Evolutionary conservation across 2,797 vertebrate species (phyloP).

Genomic region (Champsocephalus gunnari): DNA sequence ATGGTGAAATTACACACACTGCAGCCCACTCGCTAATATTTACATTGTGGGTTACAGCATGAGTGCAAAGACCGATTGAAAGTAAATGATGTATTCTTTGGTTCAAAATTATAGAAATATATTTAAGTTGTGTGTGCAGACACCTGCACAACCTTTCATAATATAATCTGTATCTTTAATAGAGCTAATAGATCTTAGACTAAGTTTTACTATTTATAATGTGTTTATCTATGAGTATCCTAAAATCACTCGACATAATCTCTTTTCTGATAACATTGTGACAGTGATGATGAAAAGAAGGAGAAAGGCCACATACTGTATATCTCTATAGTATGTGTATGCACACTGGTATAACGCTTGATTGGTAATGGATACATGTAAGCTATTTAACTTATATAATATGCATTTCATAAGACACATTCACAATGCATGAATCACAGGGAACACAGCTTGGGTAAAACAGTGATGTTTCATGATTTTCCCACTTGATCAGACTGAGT

Average conservation of each 20-base stretch:
- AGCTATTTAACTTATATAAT: conserved; percentile 56
- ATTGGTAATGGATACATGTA: conserved; percentile 52
- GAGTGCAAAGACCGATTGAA: conserved; percentile 67
- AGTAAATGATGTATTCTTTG: conserved; percentile 76
- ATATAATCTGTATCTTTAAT: conserved; percentile 57
- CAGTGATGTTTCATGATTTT: conserved; percentile 70
- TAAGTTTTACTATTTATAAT: conserved; percentile 42
- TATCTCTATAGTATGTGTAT: conserved; percentile 39
- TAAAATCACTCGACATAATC: conserved; percentile 45
- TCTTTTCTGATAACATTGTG: conserved; percentile 44
- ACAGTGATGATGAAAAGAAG: conserved; percentile 30
- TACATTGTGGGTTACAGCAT: conserved; percentile 55
- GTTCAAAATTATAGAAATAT: conserved; percentile 76
- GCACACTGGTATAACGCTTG: conserved; percentile 40
- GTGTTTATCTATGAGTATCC: conserved; percentile 31
- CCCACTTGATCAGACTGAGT: conserved; percentile 70
- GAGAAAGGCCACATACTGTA: conserved; percentile 55
- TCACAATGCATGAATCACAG: conserved; percentile 79
- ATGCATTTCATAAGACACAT: conserved; percentile 72
- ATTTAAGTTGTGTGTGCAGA: conserved; percentile 51
- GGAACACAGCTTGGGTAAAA: conserved; percentile 66
- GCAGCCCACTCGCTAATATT: conserved; percentile 56
- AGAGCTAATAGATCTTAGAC: conserved; percentile 41
- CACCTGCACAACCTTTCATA: conserved; percentile 37
- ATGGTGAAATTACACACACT: conserved; percentile 34